Evolutionary conservation across 2,797 vertebrate species (phyloP).

Genomic region (Momotus momota): DNA sequence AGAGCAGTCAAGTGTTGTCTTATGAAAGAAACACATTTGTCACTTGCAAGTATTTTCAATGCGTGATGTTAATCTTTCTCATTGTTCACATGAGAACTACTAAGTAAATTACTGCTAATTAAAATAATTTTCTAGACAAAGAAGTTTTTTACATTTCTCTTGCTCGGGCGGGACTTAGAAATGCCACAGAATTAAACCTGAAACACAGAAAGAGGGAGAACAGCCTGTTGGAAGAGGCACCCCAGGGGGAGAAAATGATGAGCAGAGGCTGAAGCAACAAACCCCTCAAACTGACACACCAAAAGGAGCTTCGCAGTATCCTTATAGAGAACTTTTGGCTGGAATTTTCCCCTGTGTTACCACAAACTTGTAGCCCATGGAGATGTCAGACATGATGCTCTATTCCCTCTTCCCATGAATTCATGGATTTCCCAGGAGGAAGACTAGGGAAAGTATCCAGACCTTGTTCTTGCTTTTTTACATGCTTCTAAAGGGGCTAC

Average conservation of each 20-base stretch:
- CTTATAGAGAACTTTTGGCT: background rate
- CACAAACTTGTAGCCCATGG: background rate
- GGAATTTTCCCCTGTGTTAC: fast-evolving
- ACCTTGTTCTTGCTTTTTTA: background rate
- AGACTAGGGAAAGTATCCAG: background rate
- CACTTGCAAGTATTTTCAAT: background rate
- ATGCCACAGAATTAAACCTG: background rate
- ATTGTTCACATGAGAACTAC: background rate
- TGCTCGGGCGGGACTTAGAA: background rate
- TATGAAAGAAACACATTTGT: background rate
- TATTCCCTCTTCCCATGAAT: background rate
- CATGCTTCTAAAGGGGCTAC: background rate
- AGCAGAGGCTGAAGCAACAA: background rate
- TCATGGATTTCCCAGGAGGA: background rate
- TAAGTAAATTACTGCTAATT: conserved; percentile 26
- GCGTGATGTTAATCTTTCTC: background rate
- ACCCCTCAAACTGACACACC: background rate
- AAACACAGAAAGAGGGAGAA: background rate
- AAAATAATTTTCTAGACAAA: conserved; percentile 22
- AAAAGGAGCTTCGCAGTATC: background rate
- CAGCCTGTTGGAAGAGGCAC: background rate
- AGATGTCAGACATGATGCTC: background rate
- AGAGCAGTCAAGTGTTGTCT: background rate
- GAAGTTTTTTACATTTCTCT: background rate
- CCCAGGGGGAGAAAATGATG: fast-evolving